These are phyloP conservation scores for Mesembrinibis cayennensis DNA, from an alignment of 2,113 vertebrate species.

Conservation along the genomic window DNA sequence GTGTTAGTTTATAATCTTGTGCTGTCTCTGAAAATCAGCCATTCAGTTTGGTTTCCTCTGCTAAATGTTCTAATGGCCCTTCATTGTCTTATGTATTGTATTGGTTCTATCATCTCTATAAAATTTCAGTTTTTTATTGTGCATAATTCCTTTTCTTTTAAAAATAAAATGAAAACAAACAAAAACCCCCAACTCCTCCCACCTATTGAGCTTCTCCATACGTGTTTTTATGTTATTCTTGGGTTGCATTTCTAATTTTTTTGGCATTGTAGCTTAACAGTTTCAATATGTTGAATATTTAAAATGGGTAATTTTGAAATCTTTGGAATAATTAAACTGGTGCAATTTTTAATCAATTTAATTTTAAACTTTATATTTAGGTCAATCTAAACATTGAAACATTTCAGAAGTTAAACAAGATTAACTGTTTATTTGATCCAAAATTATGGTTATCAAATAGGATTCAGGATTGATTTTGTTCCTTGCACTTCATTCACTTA, in stretches of 20 bases:
- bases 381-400: constrained; percentile 55
- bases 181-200: not conserved
- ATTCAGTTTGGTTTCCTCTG: not conserved
- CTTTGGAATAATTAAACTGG: constrained; percentile 38
- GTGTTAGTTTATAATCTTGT: not conserved
- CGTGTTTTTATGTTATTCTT: not conserved
- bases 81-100: not conserved
- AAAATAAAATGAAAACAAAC: not conserved
- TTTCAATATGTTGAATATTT: constrained; percentile 39
- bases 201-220: not conserved
- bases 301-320: constrained; percentile 36
- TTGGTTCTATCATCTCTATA: not conserved
- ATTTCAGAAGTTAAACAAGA: constrained; percentile 32
- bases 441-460: not conserved
- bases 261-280: not conserved
- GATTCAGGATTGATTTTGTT: constrained; percentile 19
- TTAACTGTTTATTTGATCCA: constrained; percentile 16
- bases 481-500: not conserved
- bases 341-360: constrained; percentile 56
- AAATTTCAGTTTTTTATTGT: not conserved
- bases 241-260: not conserved
- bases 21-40: not conserved
- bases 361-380: constrained; percentile 49
- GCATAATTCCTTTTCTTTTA: not conserved
- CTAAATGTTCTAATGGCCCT: not conserved